Base-by-base conservation (phyloP, 1,140 invertebrate species). In the Gonioctena quinquepunctata region DNA sequence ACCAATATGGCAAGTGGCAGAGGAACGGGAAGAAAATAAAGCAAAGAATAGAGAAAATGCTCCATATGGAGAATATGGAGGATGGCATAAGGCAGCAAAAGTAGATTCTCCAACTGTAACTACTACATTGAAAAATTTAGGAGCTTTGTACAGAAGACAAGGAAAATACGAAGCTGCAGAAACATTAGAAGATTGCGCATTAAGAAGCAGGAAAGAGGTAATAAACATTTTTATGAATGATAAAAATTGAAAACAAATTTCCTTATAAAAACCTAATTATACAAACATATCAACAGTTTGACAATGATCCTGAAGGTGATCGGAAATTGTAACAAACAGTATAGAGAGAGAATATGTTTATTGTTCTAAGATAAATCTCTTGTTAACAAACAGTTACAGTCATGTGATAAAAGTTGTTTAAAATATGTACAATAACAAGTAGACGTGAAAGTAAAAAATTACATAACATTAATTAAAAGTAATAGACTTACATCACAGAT, bases 1-100 rank as follows among this genome's bases (percentile, higher is more conserved):
- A 86, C 96, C 97, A 4, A 99, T 99, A 81, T 99, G 98, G 98
- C 96, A 99, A 89, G 95, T 99, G 74, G 98, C 98, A 2, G 98
- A 99, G 84, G 98, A 99, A 80, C 87, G 97, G 21, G 97, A 98
- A 84, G 95, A 97, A 80, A 96, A 96, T 82, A 97, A 97, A 84
- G 93, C 93, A 76, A 90, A 94, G 80, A 94, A 95, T 81, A 93
- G 94, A 79, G 96, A 97, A 77, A 94, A 94, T 76, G 92, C 91
- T 19, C 94, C 95, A 0, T 96, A 96, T 77, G 94, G 93, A 5
- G 96, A 99, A 80, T 98, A 98, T 80, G 96, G 96, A 19, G 95
- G 95, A 2, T 99, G 96, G 96, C 96, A 99, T 79, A 99, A 99
- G 86, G 95, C 96, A 27, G 95, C 96, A n/a, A 99, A 98, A 88